Percentiles rank a stretch among this genome's conserved stretches.
Evolutionary conservation across 2,888 invertebrate species (phyloP).

Genomic region (Hypsopygia costalis): DNA sequence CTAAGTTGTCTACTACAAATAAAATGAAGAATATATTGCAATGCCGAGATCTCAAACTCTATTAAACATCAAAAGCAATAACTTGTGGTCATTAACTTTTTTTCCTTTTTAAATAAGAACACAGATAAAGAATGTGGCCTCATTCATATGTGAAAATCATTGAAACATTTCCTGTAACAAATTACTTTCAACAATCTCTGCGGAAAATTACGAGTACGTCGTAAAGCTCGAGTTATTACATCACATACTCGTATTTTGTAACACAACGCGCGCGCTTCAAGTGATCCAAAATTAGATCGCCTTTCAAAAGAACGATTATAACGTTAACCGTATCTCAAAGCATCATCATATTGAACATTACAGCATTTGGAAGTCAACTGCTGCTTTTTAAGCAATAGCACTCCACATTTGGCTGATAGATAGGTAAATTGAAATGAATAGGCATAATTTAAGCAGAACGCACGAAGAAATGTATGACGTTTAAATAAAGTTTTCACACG

Average conservation of each 20-base stretch:
- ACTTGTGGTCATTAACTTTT: too few species aligned
- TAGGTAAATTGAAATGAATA: too few species aligned
- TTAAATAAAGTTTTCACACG: constrained; percentile 41
- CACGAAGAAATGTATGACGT: constrained; percentile 14
- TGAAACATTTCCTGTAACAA: constrained; percentile 14
- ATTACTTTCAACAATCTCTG: constrained; percentile 35
- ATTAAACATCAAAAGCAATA: too few species aligned
- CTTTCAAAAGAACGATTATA: constrained; percentile 29
- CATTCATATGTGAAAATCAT: too few species aligned
- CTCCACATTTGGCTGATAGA: constrained; percentile 1
- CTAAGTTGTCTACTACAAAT: too few species aligned
- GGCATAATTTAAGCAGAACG: too few species aligned
- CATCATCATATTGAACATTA: constrained; percentile 22
- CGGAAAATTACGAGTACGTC: constrained; percentile 34
- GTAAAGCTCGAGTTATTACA: constrained; percentile 53
- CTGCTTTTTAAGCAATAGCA: not conserved
- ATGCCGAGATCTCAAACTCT: too few species aligned
- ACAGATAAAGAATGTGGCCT: too few species aligned
- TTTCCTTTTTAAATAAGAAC: too few species aligned
- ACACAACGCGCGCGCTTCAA: constrained; percentile 53
- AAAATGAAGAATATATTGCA: too few species aligned
- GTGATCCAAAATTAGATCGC: constrained; percentile 59
- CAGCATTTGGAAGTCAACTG: constrained; percentile 17
- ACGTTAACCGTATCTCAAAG: constrained; percentile 20
- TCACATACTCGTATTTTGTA: constrained; percentile 71